A percentile compares a stretch with the other conserved stretches of the same genome.
phyloP scores from a whole-genome alignment of 2,888 invertebrate species.

The Myathropa florea region DNA sequence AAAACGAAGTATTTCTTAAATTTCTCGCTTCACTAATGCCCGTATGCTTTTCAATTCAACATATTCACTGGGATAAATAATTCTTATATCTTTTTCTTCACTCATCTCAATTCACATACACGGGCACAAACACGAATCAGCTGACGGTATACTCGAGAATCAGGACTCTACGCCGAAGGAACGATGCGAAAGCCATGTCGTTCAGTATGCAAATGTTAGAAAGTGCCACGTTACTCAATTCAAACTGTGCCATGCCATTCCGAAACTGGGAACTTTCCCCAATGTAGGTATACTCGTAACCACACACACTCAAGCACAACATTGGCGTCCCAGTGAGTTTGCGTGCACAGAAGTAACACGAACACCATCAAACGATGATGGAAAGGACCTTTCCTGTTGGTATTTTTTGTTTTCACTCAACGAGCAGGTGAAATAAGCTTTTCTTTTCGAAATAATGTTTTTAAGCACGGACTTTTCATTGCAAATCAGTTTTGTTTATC shows the following conservation, averaged over 20 bases:
- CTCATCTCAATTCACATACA: constrained; percentile 14
- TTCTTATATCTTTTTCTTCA: constrained; percentile 11
- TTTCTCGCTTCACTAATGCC: background rate
- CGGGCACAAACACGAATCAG: constrained; percentile 47
- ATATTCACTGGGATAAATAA: background rate
- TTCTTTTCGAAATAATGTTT: background rate
- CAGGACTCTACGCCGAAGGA: constrained; percentile 48
- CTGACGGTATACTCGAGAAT: constrained; percentile 50
- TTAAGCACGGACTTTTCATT: background rate
- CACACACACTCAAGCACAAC: constrained; percentile 10
- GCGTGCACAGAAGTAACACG: constrained; percentile 60
- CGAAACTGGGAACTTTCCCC: constrained; percentile 50
- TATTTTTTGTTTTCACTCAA: constrained; percentile 29
- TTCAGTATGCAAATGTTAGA: constrained; percentile 60
- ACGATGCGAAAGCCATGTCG: constrained; percentile 63
- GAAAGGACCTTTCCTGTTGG: constrained; percentile 31
- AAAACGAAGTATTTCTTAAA: background rate
- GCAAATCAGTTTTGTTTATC: constrained; percentile 27
- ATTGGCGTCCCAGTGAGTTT: constrained; percentile 43
- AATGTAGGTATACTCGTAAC: background rate
- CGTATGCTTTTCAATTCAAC: too few species aligned
- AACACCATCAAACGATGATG: constrained; percentile 29
- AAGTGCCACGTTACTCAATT: constrained; percentile 65
- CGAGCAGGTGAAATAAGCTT: constrained; percentile 42
- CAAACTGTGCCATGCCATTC: constrained; percentile 58